phyloP scores from a whole-genome alignment of 2,888 invertebrate species.

The Spilarctia lutea region DNA sequence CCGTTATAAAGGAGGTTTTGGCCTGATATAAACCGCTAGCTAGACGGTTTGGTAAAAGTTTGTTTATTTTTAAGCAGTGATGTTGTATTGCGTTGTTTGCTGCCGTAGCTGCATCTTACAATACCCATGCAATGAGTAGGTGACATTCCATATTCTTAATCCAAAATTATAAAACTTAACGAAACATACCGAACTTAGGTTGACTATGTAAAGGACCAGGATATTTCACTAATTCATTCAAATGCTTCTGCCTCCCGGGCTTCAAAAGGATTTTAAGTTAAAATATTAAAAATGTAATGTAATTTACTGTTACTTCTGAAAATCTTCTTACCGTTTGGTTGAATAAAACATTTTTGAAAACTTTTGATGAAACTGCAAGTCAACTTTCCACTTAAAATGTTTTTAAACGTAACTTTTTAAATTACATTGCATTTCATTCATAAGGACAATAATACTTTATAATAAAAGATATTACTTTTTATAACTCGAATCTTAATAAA shows the following conservation, averaged over 20 bases:
- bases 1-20: no score
- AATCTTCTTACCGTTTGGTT: conserved; percentile 33
- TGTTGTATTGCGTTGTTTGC: no score
- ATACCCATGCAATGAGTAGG: no score
- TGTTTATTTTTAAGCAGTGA: no score
- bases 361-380: conserved; percentile 2
- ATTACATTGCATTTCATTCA: not conserved
- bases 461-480: not conserved
- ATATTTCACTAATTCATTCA: conserved; percentile 38
- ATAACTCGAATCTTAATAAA: not conserved
- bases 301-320: conserved; percentile 30
- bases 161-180: conserved; percentile 55
- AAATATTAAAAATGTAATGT: conserved; percentile 35
- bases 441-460: not conserved
- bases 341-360: conserved; percentile 17
- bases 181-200: conserved; percentile 63
- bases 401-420: conserved; percentile 1
- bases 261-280: conserved; percentile 19
- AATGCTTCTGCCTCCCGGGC: conserved; percentile 26
- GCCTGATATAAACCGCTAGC: no score
- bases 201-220: conserved; percentile 42
- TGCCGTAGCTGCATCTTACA: no score
- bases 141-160: no score
- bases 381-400: conserved; percentile 9
- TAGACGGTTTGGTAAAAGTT: no score